These are phyloP conservation scores for Picathartes gymnocephalus DNA, from an alignment of 2,113 vertebrate genomes.

Conservation along the genomic window DNA sequence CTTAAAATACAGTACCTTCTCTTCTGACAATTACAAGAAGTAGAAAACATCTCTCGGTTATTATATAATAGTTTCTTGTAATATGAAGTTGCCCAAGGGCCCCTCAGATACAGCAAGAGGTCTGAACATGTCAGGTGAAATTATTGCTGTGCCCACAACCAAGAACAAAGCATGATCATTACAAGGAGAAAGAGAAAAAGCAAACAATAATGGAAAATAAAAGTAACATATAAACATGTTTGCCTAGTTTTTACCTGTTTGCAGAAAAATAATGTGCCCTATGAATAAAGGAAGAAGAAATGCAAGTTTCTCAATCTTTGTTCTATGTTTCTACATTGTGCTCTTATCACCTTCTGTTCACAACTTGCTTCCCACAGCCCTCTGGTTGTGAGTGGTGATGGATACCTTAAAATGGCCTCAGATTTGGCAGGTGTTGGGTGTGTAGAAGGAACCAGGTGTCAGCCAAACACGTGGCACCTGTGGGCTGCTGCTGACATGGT, in stretches of 20 bases:
- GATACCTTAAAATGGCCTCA: background rate
- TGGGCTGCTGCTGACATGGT: rapidly evolving
- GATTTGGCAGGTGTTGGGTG: background rate
- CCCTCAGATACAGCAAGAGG: background rate
- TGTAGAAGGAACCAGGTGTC: background rate
- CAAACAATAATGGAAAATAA: background rate
- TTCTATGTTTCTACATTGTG: background rate
- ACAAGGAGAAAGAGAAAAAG: too few species aligned
- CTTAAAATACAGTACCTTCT: background rate
- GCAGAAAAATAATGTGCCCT: background rate
- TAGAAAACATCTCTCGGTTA: background rate
- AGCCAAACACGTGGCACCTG: background rate
- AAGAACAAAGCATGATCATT: background rate
- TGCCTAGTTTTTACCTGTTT: background rate
- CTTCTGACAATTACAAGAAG: background rate
- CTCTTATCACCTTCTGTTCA: background rate
- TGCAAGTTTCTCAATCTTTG: background rate
- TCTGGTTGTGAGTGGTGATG: background rate
- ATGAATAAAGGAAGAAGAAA: background rate
- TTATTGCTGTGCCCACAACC: background rate
- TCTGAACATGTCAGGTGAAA: background rate
- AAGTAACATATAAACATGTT: background rate
- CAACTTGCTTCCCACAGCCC: background rate
- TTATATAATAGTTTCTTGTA: background rate
- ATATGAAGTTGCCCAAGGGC: background rate